Evolutionary conservation across 2,113 vertebrate species (phyloP).

Genomic region (Eolophus roseicapilla): DNA sequence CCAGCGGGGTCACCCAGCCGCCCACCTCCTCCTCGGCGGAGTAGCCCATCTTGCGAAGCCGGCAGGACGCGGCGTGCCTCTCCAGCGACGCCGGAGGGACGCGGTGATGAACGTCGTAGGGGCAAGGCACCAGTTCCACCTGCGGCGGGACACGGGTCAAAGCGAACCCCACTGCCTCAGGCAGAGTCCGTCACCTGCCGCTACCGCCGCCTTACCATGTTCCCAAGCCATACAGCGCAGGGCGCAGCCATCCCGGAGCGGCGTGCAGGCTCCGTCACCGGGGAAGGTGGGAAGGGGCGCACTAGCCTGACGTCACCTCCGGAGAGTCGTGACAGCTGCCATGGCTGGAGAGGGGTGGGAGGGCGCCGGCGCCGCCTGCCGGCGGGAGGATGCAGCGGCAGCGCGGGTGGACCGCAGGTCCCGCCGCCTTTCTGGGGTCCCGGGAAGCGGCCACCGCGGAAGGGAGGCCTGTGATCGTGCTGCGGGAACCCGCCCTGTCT

Average conservation of each 20-base stretch:
- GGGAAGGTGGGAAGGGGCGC: neutral
- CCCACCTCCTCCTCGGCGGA: constrained; percentile 84
- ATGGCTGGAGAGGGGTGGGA: too few relatives aligned
- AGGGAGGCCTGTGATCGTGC: too few relatives aligned
- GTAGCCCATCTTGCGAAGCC: constrained; percentile 82
- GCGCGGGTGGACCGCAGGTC: neutral
- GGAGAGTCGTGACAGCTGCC: too few relatives aligned
- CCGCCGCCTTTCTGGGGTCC: neutral
- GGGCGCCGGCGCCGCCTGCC: neutral
- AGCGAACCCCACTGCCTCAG: accelerated
- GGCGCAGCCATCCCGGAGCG: accelerated
- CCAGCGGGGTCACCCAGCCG: neutral
- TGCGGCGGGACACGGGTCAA: neutral
- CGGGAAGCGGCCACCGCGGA: too few relatives aligned
- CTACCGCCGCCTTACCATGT: neutral
- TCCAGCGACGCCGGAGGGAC: constrained; percentile 82
- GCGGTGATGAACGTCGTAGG: constrained; percentile 82
- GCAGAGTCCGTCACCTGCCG: too few relatives aligned
- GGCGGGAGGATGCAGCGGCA: neutral
- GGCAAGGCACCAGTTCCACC: constrained; percentile 81
- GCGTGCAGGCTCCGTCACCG: accelerated
- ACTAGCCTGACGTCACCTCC: neutral
- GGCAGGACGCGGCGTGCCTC: constrained; percentile 81
- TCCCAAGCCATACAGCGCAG: neutral
- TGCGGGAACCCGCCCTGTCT: too few relatives aligned